phyloP scores from a whole-genome alignment of 2,888 invertebrate genomes.

The Protonemura montana region DNA sequence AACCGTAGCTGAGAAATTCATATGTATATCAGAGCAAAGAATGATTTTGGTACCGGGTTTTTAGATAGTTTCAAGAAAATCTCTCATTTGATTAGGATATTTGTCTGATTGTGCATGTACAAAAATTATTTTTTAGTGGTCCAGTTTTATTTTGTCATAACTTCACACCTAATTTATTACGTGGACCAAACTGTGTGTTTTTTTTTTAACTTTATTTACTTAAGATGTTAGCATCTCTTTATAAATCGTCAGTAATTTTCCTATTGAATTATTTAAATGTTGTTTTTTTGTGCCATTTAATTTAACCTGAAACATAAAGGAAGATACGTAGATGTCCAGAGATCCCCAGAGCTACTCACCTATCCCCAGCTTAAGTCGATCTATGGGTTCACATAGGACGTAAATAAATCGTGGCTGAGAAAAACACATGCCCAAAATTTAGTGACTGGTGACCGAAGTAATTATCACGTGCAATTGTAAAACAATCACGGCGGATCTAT shows the following conservation, averaged over 20 bases:
- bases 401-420: no score
- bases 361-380: no score
- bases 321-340: no score
- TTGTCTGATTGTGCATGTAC: no score
- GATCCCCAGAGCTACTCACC: no score
- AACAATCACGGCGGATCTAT: neutral
- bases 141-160: neutral
- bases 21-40: no score
- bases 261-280: neutral
- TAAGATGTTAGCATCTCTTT: neutral
- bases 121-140: neutral
- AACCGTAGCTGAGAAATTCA: no score
- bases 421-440: neutral
- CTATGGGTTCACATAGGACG: no score
- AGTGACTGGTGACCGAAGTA: neutral
- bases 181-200: neutral
- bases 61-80: no score
- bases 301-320: neutral
- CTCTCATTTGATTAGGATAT: no score
- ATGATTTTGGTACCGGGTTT: no score
- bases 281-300: neutral
- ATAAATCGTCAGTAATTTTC: neutral
- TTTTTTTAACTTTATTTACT: neutral
- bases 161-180: neutral
- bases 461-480: neutral